phyloP scores from a whole-genome alignment of 2,888 invertebrate genomes.

The Eurois occulta region DNA sequence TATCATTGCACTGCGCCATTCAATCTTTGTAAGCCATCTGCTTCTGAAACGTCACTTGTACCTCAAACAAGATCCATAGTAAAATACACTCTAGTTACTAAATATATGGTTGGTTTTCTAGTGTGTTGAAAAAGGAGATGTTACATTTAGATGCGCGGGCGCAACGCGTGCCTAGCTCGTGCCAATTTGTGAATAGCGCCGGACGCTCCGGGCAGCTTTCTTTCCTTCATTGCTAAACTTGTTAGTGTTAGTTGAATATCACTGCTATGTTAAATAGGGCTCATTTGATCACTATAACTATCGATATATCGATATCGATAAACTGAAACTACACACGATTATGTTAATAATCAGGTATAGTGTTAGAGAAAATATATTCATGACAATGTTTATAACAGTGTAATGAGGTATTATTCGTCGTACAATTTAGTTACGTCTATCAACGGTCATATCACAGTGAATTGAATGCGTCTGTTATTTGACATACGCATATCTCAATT shows the following conservation, averaged over 20 bases:
- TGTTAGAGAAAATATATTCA: constrained; percentile 47
- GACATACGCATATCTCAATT: constrained; percentile 39
- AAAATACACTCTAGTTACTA: constrained; percentile 57
- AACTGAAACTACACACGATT: constrained; percentile 52
- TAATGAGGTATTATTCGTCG: constrained; percentile 50
- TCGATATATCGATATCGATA: constrained; percentile 81
- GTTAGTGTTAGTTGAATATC: constrained; percentile 88
- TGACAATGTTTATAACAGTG: constrained; percentile 45
- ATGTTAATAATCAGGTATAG: constrained; percentile 48
- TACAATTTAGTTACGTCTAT: constrained; percentile 53
- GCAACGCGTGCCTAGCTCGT: constrained; percentile 88
- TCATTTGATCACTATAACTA: constrained; percentile 73
- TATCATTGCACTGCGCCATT: constrained; percentile 86
- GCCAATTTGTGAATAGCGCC: constrained; percentile 90
- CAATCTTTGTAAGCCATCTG: constrained; percentile 84
- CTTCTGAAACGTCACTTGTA: constrained; percentile 53
- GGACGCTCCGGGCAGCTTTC: constrained; percentile 88
- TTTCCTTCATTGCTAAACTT: constrained; percentile 89
- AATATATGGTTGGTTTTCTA: constrained; percentile 64
- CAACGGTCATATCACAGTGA: constrained; percentile 38
- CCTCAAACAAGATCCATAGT: constrained; percentile 21
- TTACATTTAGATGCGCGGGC: constrained; percentile 65
- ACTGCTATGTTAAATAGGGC: constrained; percentile 83
- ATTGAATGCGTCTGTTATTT: constrained; percentile 49
- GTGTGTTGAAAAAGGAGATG: constrained; percentile 60